Conservation (phyloP, 2,797 vertebrate genomes). For the Mormyrus hasselquistii region DNA sequence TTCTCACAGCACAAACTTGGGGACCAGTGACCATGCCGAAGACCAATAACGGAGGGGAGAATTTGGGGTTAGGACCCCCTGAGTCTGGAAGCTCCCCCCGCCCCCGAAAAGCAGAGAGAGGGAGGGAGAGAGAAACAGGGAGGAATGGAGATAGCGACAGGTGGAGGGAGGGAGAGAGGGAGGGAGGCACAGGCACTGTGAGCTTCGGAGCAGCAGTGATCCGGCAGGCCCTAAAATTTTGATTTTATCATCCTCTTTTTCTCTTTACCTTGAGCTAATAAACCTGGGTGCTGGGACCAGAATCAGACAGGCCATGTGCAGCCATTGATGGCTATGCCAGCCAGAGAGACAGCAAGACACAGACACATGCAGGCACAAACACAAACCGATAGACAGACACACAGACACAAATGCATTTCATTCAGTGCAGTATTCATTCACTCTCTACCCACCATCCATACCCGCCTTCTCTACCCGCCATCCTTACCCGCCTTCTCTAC, state of each 20-base stretch:
- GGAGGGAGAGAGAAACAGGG: no score
- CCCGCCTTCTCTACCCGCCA: not conserved
- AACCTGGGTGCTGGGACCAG: not conserved
- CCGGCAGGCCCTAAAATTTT: not conserved
- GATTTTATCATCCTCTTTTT: not conserved
- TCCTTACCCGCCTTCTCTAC: not conserved
- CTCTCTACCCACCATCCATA: not conserved
- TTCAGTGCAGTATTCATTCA: not conserved
- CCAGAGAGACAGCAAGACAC: not conserved
- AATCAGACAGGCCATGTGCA: not conserved
- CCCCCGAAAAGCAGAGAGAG: not conserved
- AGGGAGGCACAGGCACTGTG: not conserved
- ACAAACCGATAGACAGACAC: no score
- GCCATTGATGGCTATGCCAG: not conserved
- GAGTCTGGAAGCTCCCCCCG: not conserved
- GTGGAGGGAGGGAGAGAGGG: not conserved
- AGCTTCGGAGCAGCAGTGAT: not conserved
- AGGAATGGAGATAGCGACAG: not conserved
- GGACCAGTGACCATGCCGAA: no score
- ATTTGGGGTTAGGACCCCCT: not conserved
- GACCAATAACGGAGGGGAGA: not conserved
- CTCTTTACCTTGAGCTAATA: not conserved
- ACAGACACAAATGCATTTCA: not conserved
- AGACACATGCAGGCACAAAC: not conserved
- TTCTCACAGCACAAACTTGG: not conserved